phyloP scores from a whole-genome alignment of 2,113 vertebrate genomes.

The Megaceryle torquata region DNA sequence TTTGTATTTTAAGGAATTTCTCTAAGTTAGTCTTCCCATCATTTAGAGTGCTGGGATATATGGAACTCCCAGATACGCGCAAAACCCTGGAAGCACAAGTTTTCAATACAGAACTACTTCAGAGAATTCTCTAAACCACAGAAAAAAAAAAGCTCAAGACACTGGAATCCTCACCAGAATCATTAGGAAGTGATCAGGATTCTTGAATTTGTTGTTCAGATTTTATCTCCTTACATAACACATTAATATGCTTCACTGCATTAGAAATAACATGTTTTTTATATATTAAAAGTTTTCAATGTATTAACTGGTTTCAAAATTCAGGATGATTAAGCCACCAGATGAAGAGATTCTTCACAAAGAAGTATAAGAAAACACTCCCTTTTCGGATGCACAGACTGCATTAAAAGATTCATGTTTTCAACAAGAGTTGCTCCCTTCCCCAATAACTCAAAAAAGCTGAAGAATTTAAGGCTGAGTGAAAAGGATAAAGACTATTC shows the following conservation, averaged over 20 bases:
- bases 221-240: not conserved
- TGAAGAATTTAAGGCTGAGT: not conserved
- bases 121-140: not conserved
- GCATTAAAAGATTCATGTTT: not conserved
- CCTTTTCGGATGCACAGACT: not conserved
- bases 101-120: not conserved
- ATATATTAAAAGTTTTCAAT: not conserved
- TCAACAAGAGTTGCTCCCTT: not conserved
- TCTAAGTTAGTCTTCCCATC: not conserved
- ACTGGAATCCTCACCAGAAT: not conserved
- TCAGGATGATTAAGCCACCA: not conserved
- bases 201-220: not conserved
- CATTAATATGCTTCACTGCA: not conserved
- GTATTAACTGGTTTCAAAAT: not conserved
- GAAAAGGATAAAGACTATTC: not conserved
- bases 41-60: not conserved
- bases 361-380: not conserved
- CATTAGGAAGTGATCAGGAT: rapidly evolving
- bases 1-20: not conserved
- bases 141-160: not conserved
- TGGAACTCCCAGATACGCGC: rapidly evolving
- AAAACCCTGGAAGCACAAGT: not conserved
- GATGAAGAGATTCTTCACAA: not conserved
- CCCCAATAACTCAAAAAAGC: not conserved
- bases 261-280: not conserved